Conservation (phyloP, 2,888 invertebrate species). For the Netelia inedita region DNA sequence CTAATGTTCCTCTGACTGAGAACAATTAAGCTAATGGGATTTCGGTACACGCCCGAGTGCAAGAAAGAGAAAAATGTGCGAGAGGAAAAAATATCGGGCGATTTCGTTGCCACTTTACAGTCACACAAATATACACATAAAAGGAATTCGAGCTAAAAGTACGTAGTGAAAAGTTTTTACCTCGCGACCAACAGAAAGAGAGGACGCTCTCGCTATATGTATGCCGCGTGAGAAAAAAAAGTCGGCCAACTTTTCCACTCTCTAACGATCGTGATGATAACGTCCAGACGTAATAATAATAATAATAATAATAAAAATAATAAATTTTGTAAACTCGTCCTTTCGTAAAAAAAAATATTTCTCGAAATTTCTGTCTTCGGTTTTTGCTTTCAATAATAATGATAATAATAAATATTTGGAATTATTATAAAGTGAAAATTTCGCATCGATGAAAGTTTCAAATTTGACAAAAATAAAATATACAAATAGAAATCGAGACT, state of each 20-base stretch:
- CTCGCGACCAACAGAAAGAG: slow-evolving; percentile 27
- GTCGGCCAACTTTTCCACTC: slow-evolving; percentile 73
- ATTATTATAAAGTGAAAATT: too few species aligned
- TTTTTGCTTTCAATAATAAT: too few species aligned
- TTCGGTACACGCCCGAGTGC: slow-evolving; percentile 35
- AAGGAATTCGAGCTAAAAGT: not conserved
- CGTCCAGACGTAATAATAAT: slow-evolving; percentile 61
- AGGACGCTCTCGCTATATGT: slow-evolving; percentile 24
- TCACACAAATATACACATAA: not conserved
- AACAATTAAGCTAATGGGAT: slow-evolving; percentile 61
- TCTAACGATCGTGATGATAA: slow-evolving; percentile 72
- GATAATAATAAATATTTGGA: too few species aligned
- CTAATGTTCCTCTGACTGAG: slow-evolving; percentile 60
- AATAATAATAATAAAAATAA: slow-evolving; percentile 34
- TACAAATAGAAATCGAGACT: too few species aligned
- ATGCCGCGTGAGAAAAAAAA: slow-evolving; percentile 63
- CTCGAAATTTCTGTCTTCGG: too few species aligned
- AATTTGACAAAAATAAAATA: too few species aligned
- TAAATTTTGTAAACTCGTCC: not conserved
- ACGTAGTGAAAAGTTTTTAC: slow-evolving; percentile 55
- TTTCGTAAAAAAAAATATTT: too few species aligned
- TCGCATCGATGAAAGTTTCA: too few species aligned
- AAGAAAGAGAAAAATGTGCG: not conserved
- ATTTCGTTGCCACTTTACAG: slow-evolving; percentile 5
- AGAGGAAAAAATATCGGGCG: slow-evolving; percentile 10